phyloP scores from a whole-genome alignment of 2,113 vertebrate genomes.

The Pygoscelis antarcticus region DNA sequence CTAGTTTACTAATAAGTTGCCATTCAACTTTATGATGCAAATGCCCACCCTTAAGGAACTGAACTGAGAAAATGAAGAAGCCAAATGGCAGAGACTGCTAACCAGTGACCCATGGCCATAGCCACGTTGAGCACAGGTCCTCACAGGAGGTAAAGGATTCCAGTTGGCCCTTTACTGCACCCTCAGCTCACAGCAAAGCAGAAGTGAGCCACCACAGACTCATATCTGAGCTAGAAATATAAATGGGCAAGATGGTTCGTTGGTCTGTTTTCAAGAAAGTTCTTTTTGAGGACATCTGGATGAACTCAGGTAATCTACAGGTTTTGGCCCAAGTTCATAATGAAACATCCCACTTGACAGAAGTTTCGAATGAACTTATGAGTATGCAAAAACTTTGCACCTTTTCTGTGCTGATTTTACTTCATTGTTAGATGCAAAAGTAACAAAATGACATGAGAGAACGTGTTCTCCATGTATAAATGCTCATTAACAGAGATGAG shows the following conservation, averaged over 20 bases:
- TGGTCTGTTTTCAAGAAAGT: background rate
- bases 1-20: background rate
- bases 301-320: background rate
- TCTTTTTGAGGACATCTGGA: background rate
- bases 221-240: background rate
- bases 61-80: background rate
- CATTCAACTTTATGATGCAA: background rate
- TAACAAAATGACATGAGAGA: background rate
- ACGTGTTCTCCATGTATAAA: background rate
- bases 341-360: background rate
- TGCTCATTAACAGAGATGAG: background rate
- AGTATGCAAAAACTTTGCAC: background rate
- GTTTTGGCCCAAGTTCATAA: background rate
- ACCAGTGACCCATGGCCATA: background rate
- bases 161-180: background rate
- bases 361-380: background rate
- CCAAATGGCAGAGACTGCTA: background rate
- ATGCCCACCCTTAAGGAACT: background rate
- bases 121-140: rapidly evolving
- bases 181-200: background rate
- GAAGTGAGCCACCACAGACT: background rate
- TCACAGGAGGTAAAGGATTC: background rate
- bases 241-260: background rate
- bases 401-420: background rate
- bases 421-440: background rate